Percentiles rank a stretch among this genome's conserved stretches.
Evolutionary conservation across 2,113 vertebrate species (phyloP).

Genomic region (Nycticebus coucang): DNA sequence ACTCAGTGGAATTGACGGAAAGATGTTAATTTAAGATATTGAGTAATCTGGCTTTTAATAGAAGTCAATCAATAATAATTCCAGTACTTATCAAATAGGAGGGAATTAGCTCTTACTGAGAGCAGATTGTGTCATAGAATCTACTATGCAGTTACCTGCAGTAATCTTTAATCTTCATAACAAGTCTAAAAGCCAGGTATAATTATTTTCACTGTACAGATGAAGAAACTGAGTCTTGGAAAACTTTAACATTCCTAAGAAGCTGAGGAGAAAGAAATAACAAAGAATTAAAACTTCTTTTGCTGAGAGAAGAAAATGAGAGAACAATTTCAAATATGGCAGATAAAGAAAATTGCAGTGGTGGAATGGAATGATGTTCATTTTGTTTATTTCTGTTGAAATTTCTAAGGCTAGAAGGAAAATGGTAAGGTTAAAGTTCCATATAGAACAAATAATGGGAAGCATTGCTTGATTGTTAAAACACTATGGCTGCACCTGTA

Average conservation of each 20-base stretch:
- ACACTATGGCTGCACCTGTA: not conserved
- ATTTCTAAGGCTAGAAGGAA: not conserved
- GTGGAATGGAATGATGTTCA: not conserved
- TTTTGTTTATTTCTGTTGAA: not conserved
- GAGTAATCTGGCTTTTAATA: constrained; percentile 29
- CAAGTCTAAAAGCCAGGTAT: not conserved
- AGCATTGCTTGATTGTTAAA: not conserved
- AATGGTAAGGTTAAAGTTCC: not conserved
- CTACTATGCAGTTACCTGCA: not conserved
- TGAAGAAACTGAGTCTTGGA: constrained; percentile 46
- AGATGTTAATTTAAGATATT: constrained; percentile 28
- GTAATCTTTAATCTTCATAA: not conserved
- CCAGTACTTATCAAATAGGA: constrained; percentile 15
- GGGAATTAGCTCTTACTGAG: not conserved
- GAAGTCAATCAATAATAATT: constrained; percentile 25
- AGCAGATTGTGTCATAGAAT: not conserved
- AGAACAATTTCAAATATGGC: not conserved
- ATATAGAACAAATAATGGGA: not conserved
- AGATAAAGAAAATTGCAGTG: not conserved
- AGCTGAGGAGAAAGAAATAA: not conserved
- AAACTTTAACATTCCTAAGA: constrained; percentile 11
- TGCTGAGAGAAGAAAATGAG: not conserved
- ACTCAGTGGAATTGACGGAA: constrained; percentile 36
- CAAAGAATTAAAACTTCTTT: not conserved
- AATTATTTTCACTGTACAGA: constrained; percentile 1